A percentile compares a stretch with the other conserved stretches of the same genome.
phyloP scores from a whole-genome alignment of 2,797 vertebrate genomes.

The Pteronotus mesoamericanus region DNA sequence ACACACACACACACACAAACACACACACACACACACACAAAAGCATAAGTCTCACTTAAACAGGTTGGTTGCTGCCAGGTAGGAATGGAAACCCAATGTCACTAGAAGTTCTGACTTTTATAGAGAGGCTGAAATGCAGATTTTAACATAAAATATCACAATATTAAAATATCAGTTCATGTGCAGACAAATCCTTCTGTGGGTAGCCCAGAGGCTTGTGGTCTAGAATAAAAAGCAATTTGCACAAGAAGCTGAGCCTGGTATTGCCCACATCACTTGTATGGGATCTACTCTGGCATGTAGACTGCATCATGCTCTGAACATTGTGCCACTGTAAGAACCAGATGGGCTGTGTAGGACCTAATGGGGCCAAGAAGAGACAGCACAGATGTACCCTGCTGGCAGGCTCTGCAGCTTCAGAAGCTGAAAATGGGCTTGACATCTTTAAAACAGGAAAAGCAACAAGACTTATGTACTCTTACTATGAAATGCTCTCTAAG shows the following conservation, averaged over 20 bases:
- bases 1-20: too few species aligned
- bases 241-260: accelerated
- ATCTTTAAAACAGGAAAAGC: slow-evolving; percentile 40
- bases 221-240: not conserved
- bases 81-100: not conserved
- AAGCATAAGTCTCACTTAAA: too few species aligned
- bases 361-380: not conserved
- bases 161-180: not conserved
- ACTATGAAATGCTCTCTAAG: not conserved
- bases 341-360: not conserved
- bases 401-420: not conserved
- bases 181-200: not conserved
- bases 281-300: not conserved
- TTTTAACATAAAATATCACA: not conserved
- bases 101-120: not conserved
- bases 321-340: not conserved
- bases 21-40: too few species aligned
- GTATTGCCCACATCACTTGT: not conserved
- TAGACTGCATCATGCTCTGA: not conserved
- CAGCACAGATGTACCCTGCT: not conserved
- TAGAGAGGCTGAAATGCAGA: not conserved
- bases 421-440: slow-evolving; percentile 12
- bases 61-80: not conserved
- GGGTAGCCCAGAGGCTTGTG: not conserved
- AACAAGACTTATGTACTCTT: not conserved